Evolutionary conservation across 1,140 invertebrate species (phyloP).

Genomic region (Popillia japonica): DNA sequence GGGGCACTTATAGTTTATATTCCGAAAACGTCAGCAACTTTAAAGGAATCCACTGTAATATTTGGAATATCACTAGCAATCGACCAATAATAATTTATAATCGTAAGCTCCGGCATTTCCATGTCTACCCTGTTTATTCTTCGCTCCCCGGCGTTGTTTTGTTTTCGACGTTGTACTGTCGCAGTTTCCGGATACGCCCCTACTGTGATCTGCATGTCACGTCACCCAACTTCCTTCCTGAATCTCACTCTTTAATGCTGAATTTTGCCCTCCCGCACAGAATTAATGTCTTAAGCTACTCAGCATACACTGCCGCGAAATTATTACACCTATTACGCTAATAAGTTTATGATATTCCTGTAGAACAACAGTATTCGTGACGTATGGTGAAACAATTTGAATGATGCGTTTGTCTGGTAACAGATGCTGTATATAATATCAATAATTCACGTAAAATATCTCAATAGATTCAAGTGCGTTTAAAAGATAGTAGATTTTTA

Average conservation of each 20-base stretch:
- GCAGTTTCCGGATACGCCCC: slow-evolving; percentile 46
- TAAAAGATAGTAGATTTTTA: no score
- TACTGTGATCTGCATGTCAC: slow-evolving; percentile 44
- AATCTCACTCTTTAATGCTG: slow-evolving; percentile 33
- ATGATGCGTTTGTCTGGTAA: no score
- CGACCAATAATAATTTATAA: slow-evolving; percentile 42
- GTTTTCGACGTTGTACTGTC: slow-evolving; percentile 47
- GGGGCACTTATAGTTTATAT: background rate
- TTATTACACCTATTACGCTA: slow-evolving; percentile 19
- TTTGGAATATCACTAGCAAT: slow-evolving; percentile 16
- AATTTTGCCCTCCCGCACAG: background rate
- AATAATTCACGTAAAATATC: no score
- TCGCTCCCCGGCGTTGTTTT: slow-evolving; percentile 45
- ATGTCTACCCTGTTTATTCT: slow-evolving; percentile 49
- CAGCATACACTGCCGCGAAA: background rate
- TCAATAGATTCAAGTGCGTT: no score
- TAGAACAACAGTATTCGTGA: background rate
- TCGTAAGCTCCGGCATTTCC: slow-evolving; percentile 50
- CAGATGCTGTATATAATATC: no score
- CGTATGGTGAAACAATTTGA: no score
- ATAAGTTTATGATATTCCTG: background rate
- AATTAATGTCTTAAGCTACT: slow-evolving; percentile 31
- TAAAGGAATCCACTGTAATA: background rate
- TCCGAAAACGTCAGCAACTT: background rate
- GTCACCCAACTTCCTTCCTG: slow-evolving; percentile 43